phyloP scores from a whole-genome alignment of 1,140 invertebrate species.

The Drosophila bifasciata region DNA sequence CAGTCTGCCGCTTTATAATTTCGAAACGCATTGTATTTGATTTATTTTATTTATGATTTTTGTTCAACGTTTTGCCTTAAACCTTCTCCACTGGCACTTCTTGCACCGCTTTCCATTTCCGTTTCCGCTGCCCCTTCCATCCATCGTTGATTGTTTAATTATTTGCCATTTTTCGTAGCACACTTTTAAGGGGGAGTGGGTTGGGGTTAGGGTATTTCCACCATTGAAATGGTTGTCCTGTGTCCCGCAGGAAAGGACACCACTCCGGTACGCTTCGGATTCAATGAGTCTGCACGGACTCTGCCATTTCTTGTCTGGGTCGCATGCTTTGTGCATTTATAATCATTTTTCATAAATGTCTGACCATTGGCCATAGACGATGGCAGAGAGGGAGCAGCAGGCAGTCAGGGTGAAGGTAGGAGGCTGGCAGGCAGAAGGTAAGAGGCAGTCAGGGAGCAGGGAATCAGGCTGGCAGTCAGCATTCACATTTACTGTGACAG shows the following conservation, averaged over 20 bases:
- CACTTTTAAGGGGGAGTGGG: slow-evolving; percentile 55
- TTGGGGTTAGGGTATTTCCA: no score
- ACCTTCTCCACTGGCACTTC: slow-evolving; percentile 7
- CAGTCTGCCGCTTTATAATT: no score
- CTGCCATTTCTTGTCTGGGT: slow-evolving; percentile 24
- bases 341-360: slow-evolving; percentile 80
- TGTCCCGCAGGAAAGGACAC: neutral
- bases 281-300: neutral
- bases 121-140: neutral
- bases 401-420: neutral
- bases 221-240: slow-evolving; percentile 41
- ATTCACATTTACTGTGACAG: slow-evolving; percentile 74
- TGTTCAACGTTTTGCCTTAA: neutral
- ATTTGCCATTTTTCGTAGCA: slow-evolving; percentile 48
- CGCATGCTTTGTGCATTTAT: slow-evolving; percentile 79
- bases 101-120: slow-evolving; percentile 8
- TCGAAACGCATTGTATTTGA: no score
- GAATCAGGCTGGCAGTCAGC: neutral
- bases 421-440: neutral
- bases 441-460: neutral
- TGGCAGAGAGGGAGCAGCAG: neutral
- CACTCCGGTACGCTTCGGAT: no score
- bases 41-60: no score
- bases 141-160: slow-evolving; percentile 51
- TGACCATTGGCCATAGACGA: slow-evolving; percentile 50